These are phyloP conservation scores for Ommatoiulus sabulosus DNA, from an alignment of 2,888 invertebrate species.

Conservation along the genomic window DNA sequence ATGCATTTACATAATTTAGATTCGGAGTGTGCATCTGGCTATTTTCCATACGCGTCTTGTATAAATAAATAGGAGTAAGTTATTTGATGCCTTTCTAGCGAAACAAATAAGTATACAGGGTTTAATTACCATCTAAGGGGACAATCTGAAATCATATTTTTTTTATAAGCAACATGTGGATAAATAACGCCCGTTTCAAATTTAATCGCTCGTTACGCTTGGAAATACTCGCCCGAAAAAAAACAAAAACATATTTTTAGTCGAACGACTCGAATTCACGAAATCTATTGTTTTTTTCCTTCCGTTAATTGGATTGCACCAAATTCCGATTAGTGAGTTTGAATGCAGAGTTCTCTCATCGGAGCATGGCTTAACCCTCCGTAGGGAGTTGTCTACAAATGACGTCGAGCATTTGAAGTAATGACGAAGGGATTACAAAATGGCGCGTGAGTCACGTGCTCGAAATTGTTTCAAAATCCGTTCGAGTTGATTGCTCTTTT, in stretches of 20 bases:
- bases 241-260: neutral
- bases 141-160: slow-evolving; percentile 40
- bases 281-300: neutral
- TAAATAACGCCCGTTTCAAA: neutral
- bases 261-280: neutral
- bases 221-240: neutral
- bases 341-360: neutral
- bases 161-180: slow-evolving; percentile 10
- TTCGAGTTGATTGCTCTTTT: neutral
- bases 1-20: slow-evolving; percentile 40
- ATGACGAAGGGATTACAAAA: too few relatives aligned
- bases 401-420: neutral
- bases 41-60: slow-evolving; percentile 36
- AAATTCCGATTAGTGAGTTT: too few relatives aligned
- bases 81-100: slow-evolving; percentile 36
- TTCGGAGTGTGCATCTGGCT: slow-evolving; percentile 17
- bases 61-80: slow-evolving; percentile 31
- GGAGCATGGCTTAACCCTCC: neutral
- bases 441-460: too few relatives aligned
- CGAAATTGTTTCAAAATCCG: too few relatives aligned
- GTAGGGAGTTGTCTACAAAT: neutral
- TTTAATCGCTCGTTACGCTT: neutral
- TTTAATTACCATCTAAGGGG: slow-evolving; percentile 30
- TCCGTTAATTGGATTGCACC: too few relatives aligned
- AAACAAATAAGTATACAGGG: slow-evolving; percentile 43